Evolutionary conservation across 2,113 vertebrate genomes (phyloP), one percentile per base, ranked within the genome.

Genomic region (Rhinichthys klamathensis): DNA sequence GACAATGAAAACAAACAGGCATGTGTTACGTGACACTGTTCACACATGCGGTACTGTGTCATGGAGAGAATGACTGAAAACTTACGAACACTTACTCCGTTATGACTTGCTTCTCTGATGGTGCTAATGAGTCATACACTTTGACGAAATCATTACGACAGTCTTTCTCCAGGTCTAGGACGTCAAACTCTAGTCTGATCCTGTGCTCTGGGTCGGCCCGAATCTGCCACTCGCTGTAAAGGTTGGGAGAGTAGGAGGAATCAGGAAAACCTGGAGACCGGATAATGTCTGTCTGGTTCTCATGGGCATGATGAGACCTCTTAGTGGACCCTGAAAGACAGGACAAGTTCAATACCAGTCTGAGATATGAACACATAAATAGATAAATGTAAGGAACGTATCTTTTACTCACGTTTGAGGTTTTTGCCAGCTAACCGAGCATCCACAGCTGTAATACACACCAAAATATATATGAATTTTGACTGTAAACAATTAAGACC

Each of bases 51-150:
- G 16, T 8, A n/a, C 12, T 38, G 44, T 12, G 18, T 27, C 76
- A n/a, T 16, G 1, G 7, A 61, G 54, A 13, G 10, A 10, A 30
- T 38, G 23, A 41, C 46, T 16, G 25, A n/a, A n/a, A 54, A 27
- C 4, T 0, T 32, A 25, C 7, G 2, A 35, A 6, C 38, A 85
- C 97, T 93, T 89, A 99, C 98, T 94, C 96, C 18, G 95, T 94
- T 89, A 99, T 81, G 0, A 93, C 72, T 0, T 91, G 91, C 5
- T 91, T 90, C 67, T 97, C 96, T 30, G 96, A 88, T 0, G 96
- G 95, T 30, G 91, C 97, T 88, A 99, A 93, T 0, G 96, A 96
- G 90, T 99, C 90, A 3, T 99, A 99, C 65, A 98, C 94, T 30
- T 88, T 94, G 86, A 99, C 92, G 88, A 96, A 95, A 93, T 99